phyloP scores from a whole-genome alignment of 2,797 vertebrate genomes.

The Sciurus vulgaris region DNA sequence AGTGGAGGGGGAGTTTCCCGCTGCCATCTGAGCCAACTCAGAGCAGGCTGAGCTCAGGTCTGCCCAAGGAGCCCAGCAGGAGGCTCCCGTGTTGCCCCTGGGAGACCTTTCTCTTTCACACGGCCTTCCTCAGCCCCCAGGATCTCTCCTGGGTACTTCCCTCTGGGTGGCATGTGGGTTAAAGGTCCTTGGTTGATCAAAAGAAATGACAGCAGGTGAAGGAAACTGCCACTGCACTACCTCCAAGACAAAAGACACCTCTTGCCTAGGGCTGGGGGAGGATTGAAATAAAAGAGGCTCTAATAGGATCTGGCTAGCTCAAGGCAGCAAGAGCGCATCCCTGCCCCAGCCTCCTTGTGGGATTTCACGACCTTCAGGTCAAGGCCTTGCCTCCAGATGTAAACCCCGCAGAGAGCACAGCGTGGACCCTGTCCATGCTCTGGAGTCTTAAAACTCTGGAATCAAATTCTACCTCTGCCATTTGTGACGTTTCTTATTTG shows the following conservation, averaged over 20 bases:
- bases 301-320: not conserved
- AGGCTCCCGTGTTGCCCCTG: rapidly evolving
- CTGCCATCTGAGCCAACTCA: not conserved
- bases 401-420: not conserved
- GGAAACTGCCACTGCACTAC: not conserved
- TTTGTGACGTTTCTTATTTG: not conserved
- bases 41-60: not conserved
- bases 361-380: not conserved
- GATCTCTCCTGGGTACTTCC: not conserved
- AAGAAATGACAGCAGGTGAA: not conserved
- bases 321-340: not conserved
- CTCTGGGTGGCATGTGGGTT: not conserved
- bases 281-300: not conserved
- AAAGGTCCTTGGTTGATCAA: not conserved
- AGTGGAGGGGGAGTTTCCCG: not conserved
- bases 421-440: not conserved
- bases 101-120: not conserved
- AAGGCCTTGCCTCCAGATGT: not conserved
- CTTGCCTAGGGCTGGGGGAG: not conserved
- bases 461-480: not conserved
- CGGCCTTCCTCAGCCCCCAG: not conserved
- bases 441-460: not conserved
- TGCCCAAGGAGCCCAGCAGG: not conserved
- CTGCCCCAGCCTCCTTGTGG: not conserved
- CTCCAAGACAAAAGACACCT: not conserved